These are phyloP conservation scores for Grallaria varia DNA, from an alignment of 2,113 vertebrate species.

Conservation along the genomic window DNA sequence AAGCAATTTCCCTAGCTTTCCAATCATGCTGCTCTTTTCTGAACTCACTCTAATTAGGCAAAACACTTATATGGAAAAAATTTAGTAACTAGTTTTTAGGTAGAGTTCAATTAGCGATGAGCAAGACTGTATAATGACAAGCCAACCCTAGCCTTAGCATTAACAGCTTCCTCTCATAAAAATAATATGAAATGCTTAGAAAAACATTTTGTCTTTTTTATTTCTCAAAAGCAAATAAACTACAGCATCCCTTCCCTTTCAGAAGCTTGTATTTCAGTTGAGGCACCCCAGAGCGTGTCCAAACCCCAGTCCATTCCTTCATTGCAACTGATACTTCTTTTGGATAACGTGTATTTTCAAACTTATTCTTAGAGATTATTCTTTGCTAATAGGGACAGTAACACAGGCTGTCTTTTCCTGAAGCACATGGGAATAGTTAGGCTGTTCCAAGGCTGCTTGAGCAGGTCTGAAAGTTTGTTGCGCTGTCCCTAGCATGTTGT, in stretches of 20 bases:
- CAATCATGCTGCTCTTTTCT: neutral
- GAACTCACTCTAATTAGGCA: neutral
- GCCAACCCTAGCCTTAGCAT: neutral
- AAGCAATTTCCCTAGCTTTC: neutral
- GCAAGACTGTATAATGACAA: neutral
- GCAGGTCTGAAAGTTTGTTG: neutral
- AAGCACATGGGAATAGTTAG: neutral
- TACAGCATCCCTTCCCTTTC: neutral
- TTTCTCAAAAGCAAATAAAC: neutral
- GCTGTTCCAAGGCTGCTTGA: neutral
- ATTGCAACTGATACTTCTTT: neutral
- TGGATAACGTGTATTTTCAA: neutral
- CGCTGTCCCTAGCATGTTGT: neutral
- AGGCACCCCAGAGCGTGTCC: neutral
- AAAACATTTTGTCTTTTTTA: neutral
- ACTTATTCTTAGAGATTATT: neutral
- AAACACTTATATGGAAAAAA: neutral
- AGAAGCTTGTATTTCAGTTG: neutral
- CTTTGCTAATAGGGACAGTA: neutral
- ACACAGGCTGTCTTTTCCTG: neutral
- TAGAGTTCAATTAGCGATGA: neutral
- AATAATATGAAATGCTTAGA: neutral
- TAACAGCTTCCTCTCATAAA: neutral
- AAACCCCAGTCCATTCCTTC: neutral
- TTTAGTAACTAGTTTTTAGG: neutral